Evolutionary conservation across 2,113 vertebrate genomes (phyloP).

Genomic region (Platanista minor): DNA sequence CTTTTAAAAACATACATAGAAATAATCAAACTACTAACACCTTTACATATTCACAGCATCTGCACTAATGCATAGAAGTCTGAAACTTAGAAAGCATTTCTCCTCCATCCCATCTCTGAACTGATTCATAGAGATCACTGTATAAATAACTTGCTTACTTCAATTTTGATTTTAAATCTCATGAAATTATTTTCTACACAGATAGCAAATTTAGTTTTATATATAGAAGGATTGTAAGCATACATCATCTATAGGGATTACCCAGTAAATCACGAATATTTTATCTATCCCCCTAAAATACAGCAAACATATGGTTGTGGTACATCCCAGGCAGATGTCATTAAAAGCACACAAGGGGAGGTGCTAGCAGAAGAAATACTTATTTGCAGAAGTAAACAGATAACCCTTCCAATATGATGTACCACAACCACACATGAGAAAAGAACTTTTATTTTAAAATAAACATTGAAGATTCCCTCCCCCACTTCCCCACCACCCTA

Average conservation of each 20-base stretch:
- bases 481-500: conserved; percentile 64
- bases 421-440: conserved; percentile 75
- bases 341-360: conserved; percentile 67
- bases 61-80: conserved; percentile 21
- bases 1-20: conserved; percentile 38
- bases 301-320: conserved; percentile 74
- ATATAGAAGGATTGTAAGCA: background rate
- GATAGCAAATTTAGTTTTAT: conserved; percentile 45
- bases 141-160: conserved; percentile 50
- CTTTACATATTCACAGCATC: conserved; percentile 38
- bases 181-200: conserved; percentile 44
- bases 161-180: conserved; percentile 27
- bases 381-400: conserved; percentile 51
- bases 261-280: background rate
- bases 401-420: conserved; percentile 61
- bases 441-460: conserved; percentile 70
- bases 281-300: conserved; percentile 12
- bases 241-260: background rate
- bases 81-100: conserved; percentile 18
- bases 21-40: conserved; percentile 28
- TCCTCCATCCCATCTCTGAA: background rate
- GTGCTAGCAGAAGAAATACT: conserved; percentile 55
- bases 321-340: conserved; percentile 71
- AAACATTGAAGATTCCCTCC: conserved; percentile 59
- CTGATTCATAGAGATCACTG: conserved; percentile 15